Evolutionary conservation across 2,888 invertebrate genomes (phyloP).

Genomic region (Pachycephus smyrnensis): DNA sequence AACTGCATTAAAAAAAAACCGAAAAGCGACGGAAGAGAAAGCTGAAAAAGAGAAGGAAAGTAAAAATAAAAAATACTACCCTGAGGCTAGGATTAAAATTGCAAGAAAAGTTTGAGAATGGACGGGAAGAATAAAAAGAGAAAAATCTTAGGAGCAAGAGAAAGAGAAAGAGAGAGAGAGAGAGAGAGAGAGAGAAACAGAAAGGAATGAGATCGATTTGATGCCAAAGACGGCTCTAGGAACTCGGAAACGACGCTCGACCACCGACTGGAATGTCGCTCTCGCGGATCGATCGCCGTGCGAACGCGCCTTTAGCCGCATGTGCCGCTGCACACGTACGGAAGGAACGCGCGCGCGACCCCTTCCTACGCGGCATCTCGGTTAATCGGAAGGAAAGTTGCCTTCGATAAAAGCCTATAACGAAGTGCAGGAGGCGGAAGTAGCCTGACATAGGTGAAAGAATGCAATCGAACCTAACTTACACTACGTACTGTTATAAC

Average conservation of each 20-base stretch:
- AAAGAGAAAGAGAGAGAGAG: neutral
- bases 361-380: conserved; percentile 9
- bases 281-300: conserved; percentile 17
- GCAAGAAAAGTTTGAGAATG: neutral
- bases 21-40: neutral
- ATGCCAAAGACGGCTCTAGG: conserved; percentile 32
- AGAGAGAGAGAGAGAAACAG: neutral
- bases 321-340: conserved; percentile 1
- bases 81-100: neutral
- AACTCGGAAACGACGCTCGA: conserved; percentile 35
- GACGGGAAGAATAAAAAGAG: neutral
- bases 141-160: neutral
- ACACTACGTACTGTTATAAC: too few relatives aligned
- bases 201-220: conserved; percentile 18
- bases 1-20: neutral
- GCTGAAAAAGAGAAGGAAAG: neutral
- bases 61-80: neutral
- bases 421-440: conserved; percentile 8
- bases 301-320: conserved; percentile 5
- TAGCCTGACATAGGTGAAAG: conserved; percentile 11
- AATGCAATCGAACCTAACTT: conserved; percentile 1
- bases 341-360: conserved; percentile 14
- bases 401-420: neutral
- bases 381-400: conserved; percentile 34
- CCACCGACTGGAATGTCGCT: conserved; percentile 30